A percentile compares a stretch with the other conserved stretches of the same genome.
These are phyloP conservation scores for Diachrysia chrysitis DNA, from an alignment of 2,888 invertebrate species.

Conservation along the genomic window DNA sequence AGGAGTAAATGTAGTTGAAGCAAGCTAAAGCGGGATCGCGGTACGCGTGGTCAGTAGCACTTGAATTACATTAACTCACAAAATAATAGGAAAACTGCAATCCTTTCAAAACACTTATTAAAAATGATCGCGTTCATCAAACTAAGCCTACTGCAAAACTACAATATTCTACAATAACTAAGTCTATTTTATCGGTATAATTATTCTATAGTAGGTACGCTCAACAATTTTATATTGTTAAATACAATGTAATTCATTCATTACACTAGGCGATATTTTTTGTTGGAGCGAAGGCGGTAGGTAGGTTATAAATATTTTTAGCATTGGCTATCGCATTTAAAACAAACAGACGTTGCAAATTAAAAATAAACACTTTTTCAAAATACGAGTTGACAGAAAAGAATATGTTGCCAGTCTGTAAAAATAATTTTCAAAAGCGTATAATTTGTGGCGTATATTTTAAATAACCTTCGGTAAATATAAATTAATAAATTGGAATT, in stretches of 20 bases:
- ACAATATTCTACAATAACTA: constrained; percentile 53
- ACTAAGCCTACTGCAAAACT: constrained; percentile 57
- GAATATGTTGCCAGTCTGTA: not conserved
- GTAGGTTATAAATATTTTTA: constrained; percentile 6
- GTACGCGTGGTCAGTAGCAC: constrained; percentile 42
- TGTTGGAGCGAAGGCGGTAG: constrained; percentile 49
- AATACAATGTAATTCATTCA: constrained; percentile 30
- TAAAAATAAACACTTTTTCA: not conserved
- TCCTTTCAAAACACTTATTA: constrained; percentile 39
- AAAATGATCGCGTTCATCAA: constrained; percentile 42
- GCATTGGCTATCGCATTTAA: not conserved
- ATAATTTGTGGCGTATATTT: constrained; percentile 10
- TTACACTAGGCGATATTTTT: constrained; percentile 40
- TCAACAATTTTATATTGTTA: constrained; percentile 51
- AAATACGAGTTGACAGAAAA: not conserved
- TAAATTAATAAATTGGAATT: constrained; percentile 14
- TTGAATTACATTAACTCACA: constrained; percentile 40
- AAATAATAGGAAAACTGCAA: constrained; percentile 23
- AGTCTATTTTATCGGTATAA: constrained; percentile 24
- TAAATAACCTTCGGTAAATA: constrained; percentile 23
- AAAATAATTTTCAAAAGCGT: not conserved
- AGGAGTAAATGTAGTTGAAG: constrained; percentile 24
- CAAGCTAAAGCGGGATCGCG: constrained; percentile 53
- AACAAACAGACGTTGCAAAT: not conserved
- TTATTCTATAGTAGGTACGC: constrained; percentile 46